Evolutionary conservation across 2,888 invertebrate species (phyloP), one percentile per base, ranked within the genome.

Genomic region (Cristatella mucedo): DNA sequence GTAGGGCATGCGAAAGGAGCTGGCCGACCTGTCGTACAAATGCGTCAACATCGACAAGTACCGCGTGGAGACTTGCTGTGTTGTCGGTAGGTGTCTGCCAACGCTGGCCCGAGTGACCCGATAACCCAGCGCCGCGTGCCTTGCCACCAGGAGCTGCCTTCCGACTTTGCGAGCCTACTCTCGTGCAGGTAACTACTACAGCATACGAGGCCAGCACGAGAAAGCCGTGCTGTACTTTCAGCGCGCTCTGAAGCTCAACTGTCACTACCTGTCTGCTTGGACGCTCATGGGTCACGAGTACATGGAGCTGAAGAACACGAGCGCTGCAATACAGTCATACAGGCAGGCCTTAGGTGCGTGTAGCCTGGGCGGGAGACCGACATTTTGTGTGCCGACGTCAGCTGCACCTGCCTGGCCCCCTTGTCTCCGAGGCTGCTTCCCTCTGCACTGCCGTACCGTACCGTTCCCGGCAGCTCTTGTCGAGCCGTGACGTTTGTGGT

Each of bases 271-370:
- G 34, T 83, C 87, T 0, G 93, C 89, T 0, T 97, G 93, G 93
- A 93, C 91, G 2, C 71, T 97, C 31, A 85, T 97, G 77, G 97
- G 97, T 0, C 97, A 97, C 61, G 95, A 97, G 66, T 95, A 84
- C 65, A 87, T 97, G 79, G 95, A 97, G 69, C 75, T 95, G 68
- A 95, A 95, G 66, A 95, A 95, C 65, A 85, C 87, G 0, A 85
- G 86, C 67, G 93, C 91, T 13, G 95, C 95, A n/a, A 91, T 95
- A 59, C 86, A 91, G 59, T 86, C 93, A 55, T 97, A 97, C 61
- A 73, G 93, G 54, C 85, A 87, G 66, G 95, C 95, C 33, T 83
- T 93, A 53, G 87, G 86, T 85, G 68, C 58, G 58, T 47, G 9
- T 13, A 5, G 13, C n/a, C 9, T 26, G 9, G 9, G n/a, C n/a